Conservation (phyloP, 2,888 invertebrate genomes). For the Plutella xylostella region DNA sequence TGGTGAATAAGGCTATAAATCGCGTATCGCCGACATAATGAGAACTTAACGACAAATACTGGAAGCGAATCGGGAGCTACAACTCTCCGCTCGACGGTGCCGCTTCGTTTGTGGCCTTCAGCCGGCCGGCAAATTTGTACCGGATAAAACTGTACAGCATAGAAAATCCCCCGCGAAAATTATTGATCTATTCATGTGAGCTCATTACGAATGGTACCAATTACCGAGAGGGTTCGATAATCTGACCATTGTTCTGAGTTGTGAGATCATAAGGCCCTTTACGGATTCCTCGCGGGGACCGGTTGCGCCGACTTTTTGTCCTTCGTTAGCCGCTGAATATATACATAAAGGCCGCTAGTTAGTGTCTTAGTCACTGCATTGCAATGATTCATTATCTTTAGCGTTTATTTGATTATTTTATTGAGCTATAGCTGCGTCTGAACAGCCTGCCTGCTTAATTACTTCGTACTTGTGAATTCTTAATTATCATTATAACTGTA, state of each 20-base stretch:
- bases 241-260: slow-evolving; percentile 23
- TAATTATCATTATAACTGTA: too few species aligned
- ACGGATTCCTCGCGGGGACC: slow-evolving; percentile 15
- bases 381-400: neutral
- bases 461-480: too few species aligned
- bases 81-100: too few species aligned
- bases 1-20: too few species aligned
- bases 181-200: slow-evolving; percentile 24
- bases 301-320: neutral
- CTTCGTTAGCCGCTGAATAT: slow-evolving; percentile 1
- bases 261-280: slow-evolving; percentile 16
- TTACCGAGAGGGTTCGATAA: slow-evolving; percentile 21
- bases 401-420: too few species aligned
- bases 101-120: too few species aligned
- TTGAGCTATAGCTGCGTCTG: too few species aligned
- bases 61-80: neutral
- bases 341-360: slow-evolving; percentile 3
- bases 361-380: neutral
- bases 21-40: neutral
- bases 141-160: neutral
- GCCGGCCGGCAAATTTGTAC: neutral
- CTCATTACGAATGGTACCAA: slow-evolving; percentile 21
- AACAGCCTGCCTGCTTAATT: too few species aligned
- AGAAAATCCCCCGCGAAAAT: too few species aligned
- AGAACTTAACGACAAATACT: neutral